Evolutionary conservation across 2,797 vertebrate genomes (phyloP), one percentile per base, ranked within the genome.

Genomic region (Protonibea diacanthus): DNA sequence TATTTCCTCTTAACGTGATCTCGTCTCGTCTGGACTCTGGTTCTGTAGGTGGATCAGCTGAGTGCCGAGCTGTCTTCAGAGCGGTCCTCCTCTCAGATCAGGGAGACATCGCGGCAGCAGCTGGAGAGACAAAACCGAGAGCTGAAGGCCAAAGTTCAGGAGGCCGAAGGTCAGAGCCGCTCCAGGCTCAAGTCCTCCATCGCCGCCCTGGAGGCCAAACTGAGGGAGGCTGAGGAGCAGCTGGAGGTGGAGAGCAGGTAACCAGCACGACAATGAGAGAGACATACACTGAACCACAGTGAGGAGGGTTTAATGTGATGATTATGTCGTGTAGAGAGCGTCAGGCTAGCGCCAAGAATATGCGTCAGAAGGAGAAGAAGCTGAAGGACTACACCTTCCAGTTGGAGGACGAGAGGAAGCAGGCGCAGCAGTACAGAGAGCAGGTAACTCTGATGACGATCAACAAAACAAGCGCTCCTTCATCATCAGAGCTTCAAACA

Each of bases 291-390:
- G 11, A 38, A 38, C 2, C 33, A 9, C 33, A 38, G 8, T 9
- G 33, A 38, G 33, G 29, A 51, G 13, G 20, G 8, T 56, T 18
- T 38, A 60, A 61, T 5, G 23, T 21, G 20, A 21, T 3, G 1
- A 15, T 47, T 25, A 0, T 59, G 53, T 40, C 21, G 21, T 45
- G 67, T 76, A 99, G 98, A 84, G 98, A 99, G 14, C 98, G 97
- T 18, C 97, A 98, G 89, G 85, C 91, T 2, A 88, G 85, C 0
- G 86, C 91, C 81, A 99, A 98, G 94, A 90, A 92, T 0, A 74
- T 98, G 80, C 96, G 97, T 27, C 97, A 98, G 92, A 98, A 96
- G 78, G 98, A 99, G 85, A 99, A 99, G 95, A 99, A 98, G 53
- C 93, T 99, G 89, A 99, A 98, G 90, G 98, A 99, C 29, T 77